A percentile compares a stretch with the other conserved stretches of the same genome.
Evolutionary conservation across 2,113 vertebrate species (phyloP).

Genomic region (Heterocephalus glaber): DNA sequence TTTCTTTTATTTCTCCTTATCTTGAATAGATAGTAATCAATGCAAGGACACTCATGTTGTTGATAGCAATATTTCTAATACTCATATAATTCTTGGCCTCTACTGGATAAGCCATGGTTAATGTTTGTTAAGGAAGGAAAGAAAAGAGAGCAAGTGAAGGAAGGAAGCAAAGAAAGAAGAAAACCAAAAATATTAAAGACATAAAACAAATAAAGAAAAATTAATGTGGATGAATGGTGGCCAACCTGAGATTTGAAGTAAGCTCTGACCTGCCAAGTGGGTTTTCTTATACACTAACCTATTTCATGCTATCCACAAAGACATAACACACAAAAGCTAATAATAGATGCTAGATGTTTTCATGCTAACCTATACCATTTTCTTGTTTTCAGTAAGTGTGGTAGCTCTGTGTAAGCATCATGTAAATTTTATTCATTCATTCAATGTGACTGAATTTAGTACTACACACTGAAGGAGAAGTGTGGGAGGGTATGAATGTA

Average conservation of each 20-base stretch:
- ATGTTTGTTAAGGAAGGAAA: background rate
- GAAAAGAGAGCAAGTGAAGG: background rate
- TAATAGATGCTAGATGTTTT: too few relatives aligned
- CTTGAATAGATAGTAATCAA: background rate
- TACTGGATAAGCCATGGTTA: background rate
- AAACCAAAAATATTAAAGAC: background rate
- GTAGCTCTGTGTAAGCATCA: background rate
- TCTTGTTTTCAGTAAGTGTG: background rate
- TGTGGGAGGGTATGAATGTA: background rate
- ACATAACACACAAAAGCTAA: background rate
- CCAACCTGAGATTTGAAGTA: background rate
- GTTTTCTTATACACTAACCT: background rate
- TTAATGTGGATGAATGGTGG: background rate
- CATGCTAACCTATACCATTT: background rate
- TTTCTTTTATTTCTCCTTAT: background rate
- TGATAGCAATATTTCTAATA: background rate
- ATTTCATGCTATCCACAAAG: background rate
- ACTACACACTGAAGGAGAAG: background rate
- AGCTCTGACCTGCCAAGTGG: background rate
- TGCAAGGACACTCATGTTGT: background rate
- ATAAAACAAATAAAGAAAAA: background rate
- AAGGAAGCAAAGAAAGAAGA: background rate
- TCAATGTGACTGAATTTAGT: background rate
- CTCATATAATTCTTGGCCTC: background rate
- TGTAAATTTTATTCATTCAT: background rate